Evolutionary conservation across 2,113 vertebrate genomes (phyloP).

Genomic region (Hydropotes inermis): DNA sequence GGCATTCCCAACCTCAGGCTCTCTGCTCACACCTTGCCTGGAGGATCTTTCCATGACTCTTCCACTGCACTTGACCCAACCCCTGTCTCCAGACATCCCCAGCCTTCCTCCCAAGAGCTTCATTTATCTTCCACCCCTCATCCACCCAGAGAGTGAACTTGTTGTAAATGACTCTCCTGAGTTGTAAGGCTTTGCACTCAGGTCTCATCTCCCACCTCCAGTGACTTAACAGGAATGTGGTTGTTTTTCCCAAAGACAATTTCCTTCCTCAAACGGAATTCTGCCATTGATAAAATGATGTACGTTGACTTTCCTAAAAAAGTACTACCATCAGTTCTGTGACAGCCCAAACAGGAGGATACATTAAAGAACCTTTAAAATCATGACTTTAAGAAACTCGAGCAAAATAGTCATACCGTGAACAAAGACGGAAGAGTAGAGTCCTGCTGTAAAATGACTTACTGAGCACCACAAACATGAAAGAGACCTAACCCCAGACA

Average conservation of each 20-base stretch:
- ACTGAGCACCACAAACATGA: not conserved
- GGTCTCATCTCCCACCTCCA: not conserved
- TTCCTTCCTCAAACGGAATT: not conserved
- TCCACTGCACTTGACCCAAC: not conserved
- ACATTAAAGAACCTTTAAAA: not conserved
- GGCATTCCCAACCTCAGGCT: too few relatives aligned
- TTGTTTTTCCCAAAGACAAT: not conserved
- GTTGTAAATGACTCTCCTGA: not conserved
- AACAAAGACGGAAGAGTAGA: not conserved
- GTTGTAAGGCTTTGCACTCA: not conserved
- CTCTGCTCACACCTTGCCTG: not conserved
- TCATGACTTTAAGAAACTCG: not conserved
- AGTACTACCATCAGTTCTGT: not conserved
- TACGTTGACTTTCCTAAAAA: not conserved
- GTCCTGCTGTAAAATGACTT: not conserved
- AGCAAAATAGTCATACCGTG: not conserved
- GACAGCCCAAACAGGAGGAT: not conserved
- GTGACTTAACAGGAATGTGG: not conserved
- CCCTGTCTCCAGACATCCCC: not conserved
- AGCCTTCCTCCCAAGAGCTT: not conserved
- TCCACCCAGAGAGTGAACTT: not conserved
- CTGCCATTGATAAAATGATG: not conserved
- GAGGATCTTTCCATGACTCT: not conserved
- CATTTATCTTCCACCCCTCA: not conserved
- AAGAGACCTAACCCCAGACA: not conserved